phyloP scores from a whole-genome alignment of 2,113 vertebrate species.

The Paramisgurnus dabryanus region DNA sequence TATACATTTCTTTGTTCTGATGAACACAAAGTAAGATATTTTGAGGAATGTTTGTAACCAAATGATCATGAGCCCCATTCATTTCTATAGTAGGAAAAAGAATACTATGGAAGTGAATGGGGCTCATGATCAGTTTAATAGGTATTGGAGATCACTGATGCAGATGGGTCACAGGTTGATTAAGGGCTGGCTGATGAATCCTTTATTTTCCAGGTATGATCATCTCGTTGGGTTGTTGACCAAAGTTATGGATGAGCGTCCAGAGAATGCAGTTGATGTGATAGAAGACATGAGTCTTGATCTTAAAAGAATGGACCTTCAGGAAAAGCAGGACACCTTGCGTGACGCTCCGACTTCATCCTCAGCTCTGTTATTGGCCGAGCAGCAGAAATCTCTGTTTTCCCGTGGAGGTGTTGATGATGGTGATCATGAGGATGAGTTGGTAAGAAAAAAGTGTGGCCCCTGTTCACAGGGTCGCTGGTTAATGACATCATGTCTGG shows the following conservation, averaged over 20 bases:
- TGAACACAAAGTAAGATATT: too few species aligned
- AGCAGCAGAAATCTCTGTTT: constrained; percentile 81
- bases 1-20: too few species aligned
- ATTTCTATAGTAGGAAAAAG: too few species aligned
- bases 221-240: constrained; percentile 83
- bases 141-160: too few species aligned
- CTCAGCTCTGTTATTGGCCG: constrained; percentile 74
- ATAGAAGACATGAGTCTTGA: constrained; percentile 86
- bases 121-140: too few species aligned
- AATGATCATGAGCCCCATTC: too few species aligned
- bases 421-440: constrained; percentile 73
- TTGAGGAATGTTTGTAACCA: too few species aligned
- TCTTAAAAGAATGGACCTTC: constrained; percentile 77
- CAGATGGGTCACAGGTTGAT: too few species aligned
- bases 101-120: too few species aligned
- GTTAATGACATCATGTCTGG: too few species aligned
- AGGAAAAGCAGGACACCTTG: constrained; percentile 77
- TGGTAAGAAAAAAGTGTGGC: constrained; percentile 56
- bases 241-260: constrained; percentile 86
- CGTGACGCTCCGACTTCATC: constrained; percentile 69
- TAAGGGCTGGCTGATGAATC: too few species aligned
- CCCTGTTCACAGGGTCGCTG: background rate
- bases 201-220: constrained; percentile 80
- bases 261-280: constrained; percentile 81
- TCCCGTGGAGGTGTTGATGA: constrained; percentile 65